Conservation (phyloP, 2,888 invertebrate species). For the Mimachlamys varia region DNA sequence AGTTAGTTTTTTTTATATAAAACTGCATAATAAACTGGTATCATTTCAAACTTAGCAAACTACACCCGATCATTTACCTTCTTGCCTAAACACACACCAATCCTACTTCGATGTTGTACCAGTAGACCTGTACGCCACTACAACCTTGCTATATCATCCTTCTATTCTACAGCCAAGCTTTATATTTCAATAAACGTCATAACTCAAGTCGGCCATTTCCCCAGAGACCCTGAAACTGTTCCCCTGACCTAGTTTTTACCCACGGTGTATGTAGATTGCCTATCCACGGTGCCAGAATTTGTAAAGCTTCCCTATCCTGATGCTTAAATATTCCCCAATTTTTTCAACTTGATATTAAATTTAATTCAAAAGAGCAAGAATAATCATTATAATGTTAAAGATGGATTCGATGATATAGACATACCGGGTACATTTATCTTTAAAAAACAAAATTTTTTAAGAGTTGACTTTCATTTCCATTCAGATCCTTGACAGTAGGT, state of each 20-base stretch:
- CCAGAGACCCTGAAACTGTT: background rate
- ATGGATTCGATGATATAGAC: too few relatives aligned
- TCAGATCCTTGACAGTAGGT: too few relatives aligned
- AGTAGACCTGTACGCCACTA: background rate
- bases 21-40: background rate
- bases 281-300: background rate
- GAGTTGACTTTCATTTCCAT: too few relatives aligned
- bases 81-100: too few relatives aligned
- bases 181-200: constrained; percentile 15
- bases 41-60: background rate
- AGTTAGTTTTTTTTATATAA: too few relatives aligned
- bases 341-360: too few relatives aligned
- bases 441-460: too few relatives aligned
- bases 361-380: too few relatives aligned
- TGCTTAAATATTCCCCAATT: too few relatives aligned
- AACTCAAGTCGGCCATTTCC: constrained; percentile 17
- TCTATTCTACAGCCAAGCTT: background rate
- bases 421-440: too few relatives aligned
- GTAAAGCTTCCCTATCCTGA: background rate
- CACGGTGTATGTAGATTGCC: background rate
- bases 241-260: constrained; percentile 10
- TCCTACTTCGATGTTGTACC: too few relatives aligned
- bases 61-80: background rate
- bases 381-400: too few relatives aligned
- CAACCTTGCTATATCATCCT: background rate